Percentiles rank a stretch among this genome's conserved stretches.
These are phyloP conservation scores for Diabrotica balteata DNA, from an alignment of 2,888 invertebrate species.

Conservation along the genomic window DNA sequence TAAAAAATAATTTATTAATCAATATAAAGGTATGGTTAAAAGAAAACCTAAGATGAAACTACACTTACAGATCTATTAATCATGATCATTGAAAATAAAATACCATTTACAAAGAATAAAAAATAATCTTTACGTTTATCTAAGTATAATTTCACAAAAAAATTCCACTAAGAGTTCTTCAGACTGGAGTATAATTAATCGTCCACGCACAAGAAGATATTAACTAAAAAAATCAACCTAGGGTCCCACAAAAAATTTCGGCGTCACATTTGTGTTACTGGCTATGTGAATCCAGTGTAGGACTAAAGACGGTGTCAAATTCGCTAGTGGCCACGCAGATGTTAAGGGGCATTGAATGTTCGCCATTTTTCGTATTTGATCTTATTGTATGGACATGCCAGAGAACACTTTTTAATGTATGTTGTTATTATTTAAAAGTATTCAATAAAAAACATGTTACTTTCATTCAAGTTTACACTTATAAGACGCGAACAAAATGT, in stretches of 20 bases:
- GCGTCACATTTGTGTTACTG: constrained; percentile 11
- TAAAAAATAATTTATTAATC: background rate
- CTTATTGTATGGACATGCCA: no score
- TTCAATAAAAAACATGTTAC: no score
- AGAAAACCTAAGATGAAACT: constrained; percentile 11
- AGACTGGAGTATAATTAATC: constrained; percentile 25
- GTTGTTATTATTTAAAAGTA: no score
- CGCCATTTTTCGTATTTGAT: no score
- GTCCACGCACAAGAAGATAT: constrained; percentile 17
- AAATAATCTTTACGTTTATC: constrained; percentile 33
- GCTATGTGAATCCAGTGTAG: constrained; percentile 6
- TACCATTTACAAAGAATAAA: constrained; percentile 38
- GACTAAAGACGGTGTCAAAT: background rate
- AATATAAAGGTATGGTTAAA: background rate
- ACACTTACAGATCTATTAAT: constrained; percentile 53
- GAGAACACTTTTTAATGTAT: no score
- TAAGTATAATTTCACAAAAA: constrained; percentile 22
- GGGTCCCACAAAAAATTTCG: constrained; percentile 27
- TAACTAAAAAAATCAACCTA: constrained; percentile 21
- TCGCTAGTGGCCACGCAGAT: no score
- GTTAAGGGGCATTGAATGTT: no score
- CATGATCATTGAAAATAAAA: constrained; percentile 42
- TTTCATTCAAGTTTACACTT: no score
- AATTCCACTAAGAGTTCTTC: constrained; percentile 40
- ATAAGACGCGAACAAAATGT: background rate